Conservation (phyloP, 1,140 invertebrate genomes). For the Drosophila willistoni region DNA sequence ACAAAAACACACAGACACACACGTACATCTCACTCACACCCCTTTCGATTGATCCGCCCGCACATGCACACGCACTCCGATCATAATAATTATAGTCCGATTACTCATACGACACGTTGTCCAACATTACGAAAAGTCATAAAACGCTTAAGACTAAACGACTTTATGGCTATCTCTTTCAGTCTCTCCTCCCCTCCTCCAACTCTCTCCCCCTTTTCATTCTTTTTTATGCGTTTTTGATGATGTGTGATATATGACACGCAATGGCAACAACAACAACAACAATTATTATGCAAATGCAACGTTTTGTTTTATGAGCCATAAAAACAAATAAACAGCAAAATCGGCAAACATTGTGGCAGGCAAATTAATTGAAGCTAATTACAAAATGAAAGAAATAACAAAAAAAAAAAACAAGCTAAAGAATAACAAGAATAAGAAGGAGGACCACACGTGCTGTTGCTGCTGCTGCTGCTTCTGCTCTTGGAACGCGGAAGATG, state of each 20-base stretch:
- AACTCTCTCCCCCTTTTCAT: not conserved
- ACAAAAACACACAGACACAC: too few relatives aligned
- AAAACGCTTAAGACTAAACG: constrained; percentile 57
- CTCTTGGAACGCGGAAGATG: constrained; percentile 68
- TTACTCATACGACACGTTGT: constrained; percentile 66
- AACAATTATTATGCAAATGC: constrained; percentile 70
- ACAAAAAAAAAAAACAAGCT: not conserved
- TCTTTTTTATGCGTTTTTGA: constrained; percentile 67
- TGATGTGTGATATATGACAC: constrained; percentile 79
- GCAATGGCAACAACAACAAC: constrained; percentile 56
- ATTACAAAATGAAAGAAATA: constrained; percentile 47
- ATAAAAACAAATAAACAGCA: constrained; percentile 51
- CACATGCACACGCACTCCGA: not conserved
- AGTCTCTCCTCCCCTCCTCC: too few relatives aligned
- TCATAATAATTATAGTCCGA: constrained; percentile 42
- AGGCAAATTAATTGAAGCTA: constrained; percentile 79
- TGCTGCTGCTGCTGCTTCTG: constrained; percentile 12
- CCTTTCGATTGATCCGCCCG: not conserved
- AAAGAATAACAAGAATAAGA: not conserved
- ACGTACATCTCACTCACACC: not conserved
- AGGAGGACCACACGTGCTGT: constrained; percentile 69
- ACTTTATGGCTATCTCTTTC: constrained; percentile 22
- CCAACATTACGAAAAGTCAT: constrained; percentile 51
- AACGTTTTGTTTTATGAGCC: constrained; percentile 69
- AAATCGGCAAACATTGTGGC: constrained; percentile 44